These are phyloP conservation scores for Caracal caracal DNA, from an alignment of 2,113 vertebrate species.

Conservation along the genomic window DNA sequence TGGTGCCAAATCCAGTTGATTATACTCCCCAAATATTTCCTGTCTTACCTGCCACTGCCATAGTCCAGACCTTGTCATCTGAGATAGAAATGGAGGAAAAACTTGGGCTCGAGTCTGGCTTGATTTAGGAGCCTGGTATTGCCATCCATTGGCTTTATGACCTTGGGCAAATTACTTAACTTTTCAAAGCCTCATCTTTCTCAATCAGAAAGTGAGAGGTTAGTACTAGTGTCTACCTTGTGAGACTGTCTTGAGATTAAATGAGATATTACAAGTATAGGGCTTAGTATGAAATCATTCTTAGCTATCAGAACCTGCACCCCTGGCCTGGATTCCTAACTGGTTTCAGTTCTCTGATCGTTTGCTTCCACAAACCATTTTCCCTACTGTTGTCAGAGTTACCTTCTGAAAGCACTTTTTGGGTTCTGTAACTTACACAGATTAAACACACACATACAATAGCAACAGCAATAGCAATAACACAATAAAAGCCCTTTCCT, in stretches of 20 bases:
- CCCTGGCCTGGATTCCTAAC: neutral
- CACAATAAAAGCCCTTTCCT: neutral
- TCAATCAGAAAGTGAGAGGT: conserved; percentile 26
- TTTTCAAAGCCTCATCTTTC: neutral
- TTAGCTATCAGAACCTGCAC: neutral
- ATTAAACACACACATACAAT: neutral
- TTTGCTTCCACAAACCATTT: neutral
- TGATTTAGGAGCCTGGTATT: neutral
- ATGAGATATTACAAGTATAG: neutral
- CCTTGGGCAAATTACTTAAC: neutral
- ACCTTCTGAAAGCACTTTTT: neutral
- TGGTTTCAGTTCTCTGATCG: neutral
- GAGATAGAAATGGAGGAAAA: neutral
- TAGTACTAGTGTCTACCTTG: neutral
- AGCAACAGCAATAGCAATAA: neutral
- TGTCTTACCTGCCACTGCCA: neutral
- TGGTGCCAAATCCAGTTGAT: neutral
- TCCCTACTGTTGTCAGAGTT: neutral
- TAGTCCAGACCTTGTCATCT: neutral
- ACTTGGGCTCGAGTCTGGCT: neutral
- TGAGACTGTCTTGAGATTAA: neutral
- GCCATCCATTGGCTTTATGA: neutral
- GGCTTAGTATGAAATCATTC: neutral
- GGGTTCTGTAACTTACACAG: neutral
- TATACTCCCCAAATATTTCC: neutral